Percentiles rank a stretch among this genome's conserved stretches.
Conservation (phyloP, 2,888 invertebrate species). For the Dryocosmus kuriphilus region DNA sequence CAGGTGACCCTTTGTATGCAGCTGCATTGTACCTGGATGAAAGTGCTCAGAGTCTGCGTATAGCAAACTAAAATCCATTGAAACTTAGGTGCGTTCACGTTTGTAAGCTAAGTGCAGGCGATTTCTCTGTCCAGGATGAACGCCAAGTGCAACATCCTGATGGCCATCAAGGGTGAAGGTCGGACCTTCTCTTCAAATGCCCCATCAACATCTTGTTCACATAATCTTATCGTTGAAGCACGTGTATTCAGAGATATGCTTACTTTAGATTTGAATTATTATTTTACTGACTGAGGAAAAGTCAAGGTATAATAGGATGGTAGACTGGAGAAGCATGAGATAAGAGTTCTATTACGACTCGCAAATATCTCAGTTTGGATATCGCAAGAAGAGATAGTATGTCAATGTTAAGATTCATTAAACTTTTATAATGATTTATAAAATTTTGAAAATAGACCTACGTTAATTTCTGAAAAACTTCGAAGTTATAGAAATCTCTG, state of each 20-base stretch:
- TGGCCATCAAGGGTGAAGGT: neutral
- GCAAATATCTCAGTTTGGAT: neutral
- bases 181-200: slow-evolving; percentile 7
- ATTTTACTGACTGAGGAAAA: neutral
- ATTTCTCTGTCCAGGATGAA: neutral
- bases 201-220: slow-evolving; percentile 19
- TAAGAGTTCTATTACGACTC: neutral
- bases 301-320: neutral
- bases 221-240: neutral
- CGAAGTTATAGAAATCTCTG: too few relatives aligned
- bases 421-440: too few relatives aligned
- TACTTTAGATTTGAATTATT: neutral
- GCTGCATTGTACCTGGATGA: slow-evolving; percentile 32
- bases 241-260: neutral
- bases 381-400: neutral
- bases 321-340: neutral
- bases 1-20: slow-evolving; percentile 19
- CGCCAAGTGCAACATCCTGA: slow-evolving; percentile 21
- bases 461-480: too few relatives aligned
- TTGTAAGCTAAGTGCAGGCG: slow-evolving; percentile 26
- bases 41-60: slow-evolving; percentile 43
- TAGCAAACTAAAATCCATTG: slow-evolving; percentile 51
- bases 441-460: too few relatives aligned
- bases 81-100: slow-evolving; percentile 49
- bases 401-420: too few relatives aligned